Evolutionary conservation across 64 coral and sea anemone species (phyloP).

Genomic region (Cladopsammia gracilis): DNA sequence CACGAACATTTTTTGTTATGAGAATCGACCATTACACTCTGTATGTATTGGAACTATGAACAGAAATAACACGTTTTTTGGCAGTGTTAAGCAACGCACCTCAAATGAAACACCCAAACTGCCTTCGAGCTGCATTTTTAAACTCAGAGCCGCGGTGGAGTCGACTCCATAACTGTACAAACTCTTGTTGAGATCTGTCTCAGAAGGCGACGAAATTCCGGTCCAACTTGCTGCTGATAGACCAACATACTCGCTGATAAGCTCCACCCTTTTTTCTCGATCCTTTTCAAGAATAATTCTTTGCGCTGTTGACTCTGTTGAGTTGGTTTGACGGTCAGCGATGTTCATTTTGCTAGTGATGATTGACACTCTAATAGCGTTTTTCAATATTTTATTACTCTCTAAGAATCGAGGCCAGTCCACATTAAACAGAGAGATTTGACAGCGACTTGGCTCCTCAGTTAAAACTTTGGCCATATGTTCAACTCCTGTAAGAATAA

Average conservation of each 20-base stretch:
- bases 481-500: slow-evolving; percentile 23
- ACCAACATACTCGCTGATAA: slow-evolving; percentile 3
- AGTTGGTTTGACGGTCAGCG: background rate
- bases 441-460: slow-evolving; percentile 7
- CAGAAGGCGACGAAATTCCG: slow-evolving; percentile 17
- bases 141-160: slow-evolving; percentile 53
- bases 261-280: background rate
- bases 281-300: slow-evolving; percentile 39
- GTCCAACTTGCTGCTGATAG: slow-evolving; percentile 13
- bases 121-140: slow-evolving; percentile 46
- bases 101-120: slow-evolving; percentile 33
- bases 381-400: background rate
- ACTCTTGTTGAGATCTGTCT: slow-evolving; percentile 46
- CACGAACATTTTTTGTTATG: too few species aligned
- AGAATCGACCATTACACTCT: too few species aligned
- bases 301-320: background rate
- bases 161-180: slow-evolving; percentile 74
- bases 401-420: slow-evolving; percentile 44
- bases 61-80: too few species aligned
- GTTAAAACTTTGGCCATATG: background rate
- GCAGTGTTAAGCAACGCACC: background rate
- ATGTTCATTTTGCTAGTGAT: background rate
- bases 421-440: slow-evolving; percentile 4
- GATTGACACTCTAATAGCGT: background rate
- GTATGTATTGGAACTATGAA: too few species aligned